These are phyloP conservation scores for Microchirus variegatus DNA, from an alignment of 2,797 vertebrate species.

Conservation along the genomic window DNA sequence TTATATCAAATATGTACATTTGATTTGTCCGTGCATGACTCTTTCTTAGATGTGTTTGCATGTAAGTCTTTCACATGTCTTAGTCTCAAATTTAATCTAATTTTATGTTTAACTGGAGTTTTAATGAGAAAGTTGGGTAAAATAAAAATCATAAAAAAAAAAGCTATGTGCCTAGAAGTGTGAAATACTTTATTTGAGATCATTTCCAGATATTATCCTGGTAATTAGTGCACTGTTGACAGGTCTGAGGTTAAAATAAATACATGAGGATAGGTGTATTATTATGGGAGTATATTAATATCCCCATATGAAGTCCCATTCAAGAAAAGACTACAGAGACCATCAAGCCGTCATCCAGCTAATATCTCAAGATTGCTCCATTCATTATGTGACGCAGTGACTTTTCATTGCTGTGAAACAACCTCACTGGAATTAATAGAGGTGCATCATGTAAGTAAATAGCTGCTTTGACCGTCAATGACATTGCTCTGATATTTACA, in stretches of 20 bases:
- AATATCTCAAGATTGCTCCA: conserved; percentile 28
- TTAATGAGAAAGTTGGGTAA: conserved; percentile 33
- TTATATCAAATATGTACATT: conserved; percentile 22
- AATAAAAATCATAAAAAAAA: no score
- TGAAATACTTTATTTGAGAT: conserved; percentile 22
- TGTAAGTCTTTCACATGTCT: no score
- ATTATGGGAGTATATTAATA: no score
- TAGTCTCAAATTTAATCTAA: no score
- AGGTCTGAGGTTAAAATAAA: not conserved
- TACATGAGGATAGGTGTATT: no score
- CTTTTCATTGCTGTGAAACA: conserved; percentile 28
- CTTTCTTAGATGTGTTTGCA: not conserved
- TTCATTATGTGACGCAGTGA: conserved; percentile 23
- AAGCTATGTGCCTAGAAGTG: conserved; percentile 26
- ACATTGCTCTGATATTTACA: conserved; percentile 40
- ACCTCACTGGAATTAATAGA: conserved; percentile 12
- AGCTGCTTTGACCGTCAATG: conserved; percentile 35
- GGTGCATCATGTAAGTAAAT: conserved; percentile 37
- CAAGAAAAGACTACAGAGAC: conserved; percentile 21
- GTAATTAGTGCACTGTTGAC: conserved; percentile 5
- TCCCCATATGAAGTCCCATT: conserved; percentile 24
- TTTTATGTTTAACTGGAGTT: conserved; percentile 15
- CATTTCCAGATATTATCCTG: not conserved
- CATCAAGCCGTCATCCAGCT: conserved; percentile 33
- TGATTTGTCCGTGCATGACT: conserved; percentile 8